Conservation (phyloP, 2,888 invertebrate genomes). For the Ganaspis brasiliensis region DNA sequence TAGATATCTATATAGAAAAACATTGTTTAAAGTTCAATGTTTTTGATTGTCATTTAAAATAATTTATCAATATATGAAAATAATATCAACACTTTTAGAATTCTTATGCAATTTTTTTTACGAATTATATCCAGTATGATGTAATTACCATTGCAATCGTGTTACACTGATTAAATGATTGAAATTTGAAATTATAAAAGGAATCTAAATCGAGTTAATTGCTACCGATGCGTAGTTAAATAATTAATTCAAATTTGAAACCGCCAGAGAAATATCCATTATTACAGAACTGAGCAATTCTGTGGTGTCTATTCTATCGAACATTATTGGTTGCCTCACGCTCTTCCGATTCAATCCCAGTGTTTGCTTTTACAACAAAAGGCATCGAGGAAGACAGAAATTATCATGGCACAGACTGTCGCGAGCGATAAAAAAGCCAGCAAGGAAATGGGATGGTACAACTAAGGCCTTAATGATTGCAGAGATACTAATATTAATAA, state of each 20-base stretch:
- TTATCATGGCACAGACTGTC: constrained; percentile 12
- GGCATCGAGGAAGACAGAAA: neutral
- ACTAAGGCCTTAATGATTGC: neutral
- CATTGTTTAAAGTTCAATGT: too few relatives aligned
- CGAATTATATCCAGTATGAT: too few relatives aligned
- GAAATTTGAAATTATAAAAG: too few relatives aligned
- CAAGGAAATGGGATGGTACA: constrained; percentile 17
- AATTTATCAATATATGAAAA: too few relatives aligned
- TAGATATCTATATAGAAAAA: too few relatives aligned
- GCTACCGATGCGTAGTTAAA: too few relatives aligned
- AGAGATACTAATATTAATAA: constrained; percentile 4
- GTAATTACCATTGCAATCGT: too few relatives aligned
- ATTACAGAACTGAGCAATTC: neutral
- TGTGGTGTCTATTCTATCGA: neutral
- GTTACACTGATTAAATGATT: too few relatives aligned
- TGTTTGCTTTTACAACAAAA: constrained; percentile 4
- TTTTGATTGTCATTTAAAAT: too few relatives aligned
- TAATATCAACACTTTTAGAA: too few relatives aligned
- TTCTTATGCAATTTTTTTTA: too few relatives aligned
- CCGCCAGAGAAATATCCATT: neutral
- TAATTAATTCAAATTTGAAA: neutral
- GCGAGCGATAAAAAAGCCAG: neutral
- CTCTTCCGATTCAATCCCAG: neutral
- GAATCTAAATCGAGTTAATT: too few relatives aligned
- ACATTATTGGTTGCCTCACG: neutral